A percentile compares a stretch with the other conserved stretches of the same genome.
These are phyloP conservation scores for Parazoanthus atlanticus DNA, from an alignment of 92 coral and sea anemone species.

Conservation along the genomic window DNA sequence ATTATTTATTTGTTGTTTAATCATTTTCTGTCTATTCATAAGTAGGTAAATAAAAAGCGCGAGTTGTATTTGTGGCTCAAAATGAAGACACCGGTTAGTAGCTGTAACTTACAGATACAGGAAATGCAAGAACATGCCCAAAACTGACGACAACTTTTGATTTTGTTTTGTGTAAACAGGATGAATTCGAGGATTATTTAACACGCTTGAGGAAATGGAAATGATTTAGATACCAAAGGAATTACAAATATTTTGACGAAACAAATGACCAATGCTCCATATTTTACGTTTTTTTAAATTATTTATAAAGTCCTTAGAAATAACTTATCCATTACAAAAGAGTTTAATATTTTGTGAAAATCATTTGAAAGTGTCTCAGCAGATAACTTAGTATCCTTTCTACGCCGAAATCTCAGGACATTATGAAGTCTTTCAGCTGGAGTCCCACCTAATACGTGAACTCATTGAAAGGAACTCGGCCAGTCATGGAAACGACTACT, in stretches of 20 bases:
- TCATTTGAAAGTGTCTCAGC: no score
- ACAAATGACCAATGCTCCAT: neutral
- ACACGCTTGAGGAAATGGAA: neutral
- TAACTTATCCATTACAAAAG: no score
- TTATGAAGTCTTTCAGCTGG: neutral
- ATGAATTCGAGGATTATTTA: neutral
- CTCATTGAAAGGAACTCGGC: neutral
- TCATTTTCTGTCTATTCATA: no score
- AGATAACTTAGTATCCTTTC: no score
- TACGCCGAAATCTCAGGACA: neutral
- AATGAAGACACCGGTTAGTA: no score
- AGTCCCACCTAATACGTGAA: neutral
- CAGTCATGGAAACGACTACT: neutral
- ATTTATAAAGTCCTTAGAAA: no score
- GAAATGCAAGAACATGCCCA: neutral
- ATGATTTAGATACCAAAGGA: neutral
- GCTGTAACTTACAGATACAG: neutral
- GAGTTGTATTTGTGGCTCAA: no score
- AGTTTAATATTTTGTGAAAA: no score
- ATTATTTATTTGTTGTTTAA: neutral
- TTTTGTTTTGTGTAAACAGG: neutral
- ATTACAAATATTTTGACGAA: neutral
- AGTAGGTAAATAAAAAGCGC: no score
- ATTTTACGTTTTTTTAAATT: neutral
- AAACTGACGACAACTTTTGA: no score